Base-by-base conservation (phyloP, 2,888 invertebrate species). In the Apeira syringaria region DNA sequence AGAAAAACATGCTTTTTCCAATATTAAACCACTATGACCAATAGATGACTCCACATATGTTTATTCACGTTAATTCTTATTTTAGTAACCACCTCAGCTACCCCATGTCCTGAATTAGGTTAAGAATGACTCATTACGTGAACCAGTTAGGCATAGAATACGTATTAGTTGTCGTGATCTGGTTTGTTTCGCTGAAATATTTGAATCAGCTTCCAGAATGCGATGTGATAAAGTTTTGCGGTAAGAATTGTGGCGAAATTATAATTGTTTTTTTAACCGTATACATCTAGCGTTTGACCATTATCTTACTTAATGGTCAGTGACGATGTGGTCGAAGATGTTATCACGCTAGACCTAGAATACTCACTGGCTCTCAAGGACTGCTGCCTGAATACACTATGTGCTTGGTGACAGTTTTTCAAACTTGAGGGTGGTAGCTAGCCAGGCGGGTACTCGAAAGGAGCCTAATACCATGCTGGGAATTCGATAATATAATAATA, bases 71-170 rank as follows among this genome's bases (percentile, higher is more conserved):
- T 28, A 29, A 8, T 25, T 32, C 34, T 49, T 35, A 36, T 47
- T 42, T 29, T 43, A 47, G 42, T 31, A 39, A 31, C 36, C 9
- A 37, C 24, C 52, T 37, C 37, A 47, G 26, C 29, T 43, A 33
- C 34, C 38, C 40, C 50, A 44, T 47, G 25, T 46, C 40, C 39
- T 12, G 22, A 48, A 48, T 38, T 39, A 34, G 45, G 50, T 47
- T 37, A 36, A 5, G 32, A 29, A 48, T 53, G 48, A 53, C 38
- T 53, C 48, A 53, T 25, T 29, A 25, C 24, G 28, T 8, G 37
- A 34, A 30, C 18, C 37, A 27, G 17, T 36, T 49, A 35, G 7
- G 2, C 20, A 20, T 7, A 20, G 20, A 20, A 20, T 20, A 20
- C 5, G 20, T 7, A 7, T 4, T 5, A 20, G 20, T 20, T 5